These are phyloP conservation scores for Ophonus ardosiacus DNA, from an alignment of 2,888 invertebrate genomes.

Conservation along the genomic window DNA sequence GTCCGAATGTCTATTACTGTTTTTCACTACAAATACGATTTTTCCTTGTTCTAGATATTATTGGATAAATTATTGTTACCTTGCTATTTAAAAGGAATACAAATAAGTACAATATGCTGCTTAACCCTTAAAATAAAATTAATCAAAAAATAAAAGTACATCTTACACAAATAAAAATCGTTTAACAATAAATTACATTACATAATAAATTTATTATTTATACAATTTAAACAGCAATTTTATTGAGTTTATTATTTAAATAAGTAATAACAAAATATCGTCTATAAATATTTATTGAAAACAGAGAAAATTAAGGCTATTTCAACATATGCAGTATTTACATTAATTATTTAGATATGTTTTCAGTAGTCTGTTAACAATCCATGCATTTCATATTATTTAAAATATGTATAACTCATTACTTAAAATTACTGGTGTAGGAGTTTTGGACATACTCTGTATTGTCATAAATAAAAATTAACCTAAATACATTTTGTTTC, in stretches of 20 bases:
- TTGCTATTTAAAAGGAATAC: too few relatives aligned
- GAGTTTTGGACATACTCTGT: conserved; percentile 1
- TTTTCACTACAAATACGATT: too few relatives aligned
- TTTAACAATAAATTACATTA: conserved; percentile 18
- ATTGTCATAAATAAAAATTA: neutral
- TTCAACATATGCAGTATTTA: conserved; percentile 26
- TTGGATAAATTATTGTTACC: too few relatives aligned
- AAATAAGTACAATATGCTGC: too few relatives aligned
- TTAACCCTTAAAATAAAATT: too few relatives aligned
- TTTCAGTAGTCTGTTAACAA: conserved; percentile 23
- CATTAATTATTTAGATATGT: conserved; percentile 29
- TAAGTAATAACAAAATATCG: conserved; percentile 33
- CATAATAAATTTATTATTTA: conserved; percentile 4
- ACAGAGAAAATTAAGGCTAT: conserved; percentile 32
- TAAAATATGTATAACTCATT: neutral
- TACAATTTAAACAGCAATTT: conserved; percentile 1
- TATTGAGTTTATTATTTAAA: conserved; percentile 13
- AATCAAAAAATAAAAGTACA: too few relatives aligned
- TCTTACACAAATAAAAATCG: neutral
- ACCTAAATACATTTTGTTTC: neutral
- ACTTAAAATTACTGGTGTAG: neutral
- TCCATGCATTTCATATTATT: conserved; percentile 23
- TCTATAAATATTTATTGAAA: conserved; percentile 38
- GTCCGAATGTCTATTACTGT: too few relatives aligned
- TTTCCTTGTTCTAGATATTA: too few relatives aligned